phyloP scores from a whole-genome alignment of 2,888 invertebrate genomes.

The Meiosimyza platycephala region DNA sequence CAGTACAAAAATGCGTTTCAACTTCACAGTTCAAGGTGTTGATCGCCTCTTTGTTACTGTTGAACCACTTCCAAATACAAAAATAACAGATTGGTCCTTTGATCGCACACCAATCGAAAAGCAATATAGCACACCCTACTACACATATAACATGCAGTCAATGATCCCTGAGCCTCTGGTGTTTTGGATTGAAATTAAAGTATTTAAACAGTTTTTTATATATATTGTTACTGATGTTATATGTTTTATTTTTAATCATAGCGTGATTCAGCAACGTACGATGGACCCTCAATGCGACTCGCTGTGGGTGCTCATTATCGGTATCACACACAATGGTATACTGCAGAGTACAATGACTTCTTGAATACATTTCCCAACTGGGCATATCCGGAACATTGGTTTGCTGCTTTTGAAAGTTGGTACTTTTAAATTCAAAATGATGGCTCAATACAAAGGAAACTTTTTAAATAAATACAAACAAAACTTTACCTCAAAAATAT shows the following conservation, averaged over 20 bases:
- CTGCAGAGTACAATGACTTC: constrained; percentile 67
- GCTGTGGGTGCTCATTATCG: constrained; percentile 68
- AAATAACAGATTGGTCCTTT: constrained; percentile 57
- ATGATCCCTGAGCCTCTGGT: constrained; percentile 49
- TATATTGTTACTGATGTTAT: background rate
- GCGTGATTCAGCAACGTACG: constrained; percentile 42
- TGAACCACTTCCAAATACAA: constrained; percentile 49
- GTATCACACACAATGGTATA: constrained; percentile 67
- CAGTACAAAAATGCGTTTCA: constrained; percentile 47
- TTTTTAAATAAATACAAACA: too few species aligned
- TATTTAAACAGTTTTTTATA: constrained; percentile 14
- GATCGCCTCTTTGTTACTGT: constrained; percentile 59
- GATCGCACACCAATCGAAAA: constrained; percentile 51
- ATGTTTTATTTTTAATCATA: constrained; percentile 20
- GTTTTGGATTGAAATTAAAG: constrained; percentile 60
- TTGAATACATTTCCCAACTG: constrained; percentile 69
- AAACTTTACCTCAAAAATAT: too few species aligned
- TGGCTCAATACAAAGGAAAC: background rate
- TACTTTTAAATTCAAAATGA: constrained; percentile 46
- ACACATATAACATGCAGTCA: constrained; percentile 55
- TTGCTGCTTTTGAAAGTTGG: constrained; percentile 68
- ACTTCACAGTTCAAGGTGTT: constrained; percentile 53
- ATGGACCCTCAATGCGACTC: constrained; percentile 62
- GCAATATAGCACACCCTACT: constrained; percentile 52
- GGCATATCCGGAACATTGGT: constrained; percentile 69